Conservation (phyloP, 2,797 vertebrate species). For the Spatula versicolor region DNA sequence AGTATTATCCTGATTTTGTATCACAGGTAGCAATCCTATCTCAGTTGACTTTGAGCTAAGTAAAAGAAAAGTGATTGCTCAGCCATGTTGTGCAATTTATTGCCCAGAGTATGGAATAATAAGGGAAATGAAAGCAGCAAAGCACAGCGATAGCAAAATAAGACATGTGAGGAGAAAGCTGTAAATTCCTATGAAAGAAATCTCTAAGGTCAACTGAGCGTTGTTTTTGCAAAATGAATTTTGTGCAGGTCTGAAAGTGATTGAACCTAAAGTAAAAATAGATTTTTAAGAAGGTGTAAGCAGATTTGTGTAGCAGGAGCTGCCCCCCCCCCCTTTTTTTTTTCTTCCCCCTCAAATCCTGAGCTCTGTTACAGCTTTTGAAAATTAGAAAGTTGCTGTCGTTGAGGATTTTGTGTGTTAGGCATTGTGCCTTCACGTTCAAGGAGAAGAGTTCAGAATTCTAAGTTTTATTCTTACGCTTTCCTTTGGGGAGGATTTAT, state of each 20-base stretch:
- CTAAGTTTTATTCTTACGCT: neutral
- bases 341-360: neutral
- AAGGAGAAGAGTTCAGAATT: neutral
- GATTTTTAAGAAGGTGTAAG: neutral
- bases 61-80: neutral
- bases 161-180: neutral
- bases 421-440: neutral
- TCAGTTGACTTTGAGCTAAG: conserved; percentile 42
- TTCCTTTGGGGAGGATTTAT: neutral
- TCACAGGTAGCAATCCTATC: neutral
- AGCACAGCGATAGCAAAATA: conserved; percentile 18
- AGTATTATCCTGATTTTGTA: neutral
- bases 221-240: neutral
- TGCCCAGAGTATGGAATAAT: neutral
- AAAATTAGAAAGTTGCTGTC: neutral
- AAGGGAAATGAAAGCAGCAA: conserved; percentile 26
- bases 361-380: neutral
- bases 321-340: neutral
- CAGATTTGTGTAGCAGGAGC: neutral
- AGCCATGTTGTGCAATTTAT: conserved; percentile 5
- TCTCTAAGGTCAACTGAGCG: neutral
- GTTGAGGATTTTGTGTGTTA: neutral
- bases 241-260: neutral
- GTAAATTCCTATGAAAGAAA: neutral
- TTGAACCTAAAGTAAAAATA: neutral